Evolutionary conservation across 1,140 invertebrate genomes (phyloP).

Genomic region (Leptinotarsa undecemlineata): DNA sequence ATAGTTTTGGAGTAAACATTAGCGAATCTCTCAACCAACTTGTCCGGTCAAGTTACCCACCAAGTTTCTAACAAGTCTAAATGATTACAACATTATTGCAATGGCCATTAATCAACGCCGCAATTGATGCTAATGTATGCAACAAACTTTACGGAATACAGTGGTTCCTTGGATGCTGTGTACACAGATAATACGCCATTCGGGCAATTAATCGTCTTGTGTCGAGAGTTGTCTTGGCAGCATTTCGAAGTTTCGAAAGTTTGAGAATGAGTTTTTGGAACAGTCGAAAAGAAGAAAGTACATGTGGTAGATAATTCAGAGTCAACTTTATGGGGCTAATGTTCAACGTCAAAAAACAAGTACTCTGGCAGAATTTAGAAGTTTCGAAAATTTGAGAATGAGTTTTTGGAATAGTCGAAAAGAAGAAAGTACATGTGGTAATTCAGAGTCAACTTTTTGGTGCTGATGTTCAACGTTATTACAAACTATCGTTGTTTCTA

Average conservation of each 20-base stretch:
- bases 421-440: too few relatives aligned
- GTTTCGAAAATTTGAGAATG: neutral
- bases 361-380: neutral
- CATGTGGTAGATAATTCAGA: too few relatives aligned
- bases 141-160: slow-evolving; percentile 3
- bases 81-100: neutral
- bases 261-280: too few relatives aligned
- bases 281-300: too few relatives aligned
- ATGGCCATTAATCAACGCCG: neutral
- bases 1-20: too few relatives aligned
- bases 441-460: too few relatives aligned
- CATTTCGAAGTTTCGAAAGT: neutral
- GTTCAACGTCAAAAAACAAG: too few relatives aligned
- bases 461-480: too few relatives aligned
- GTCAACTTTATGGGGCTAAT: too few relatives aligned
- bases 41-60: neutral
- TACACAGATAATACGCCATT: neutral
- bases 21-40: neutral
- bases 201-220: neutral
- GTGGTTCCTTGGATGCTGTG: neutral
- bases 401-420: too few relatives aligned
- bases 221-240: neutral
- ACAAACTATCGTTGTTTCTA: too few relatives aligned
- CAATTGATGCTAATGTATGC: slow-evolving; percentile 3
- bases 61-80: neutral